Evolutionary conservation across 1,140 invertebrate species (phyloP).

Genomic region (Nilaparvata lugens): DNA sequence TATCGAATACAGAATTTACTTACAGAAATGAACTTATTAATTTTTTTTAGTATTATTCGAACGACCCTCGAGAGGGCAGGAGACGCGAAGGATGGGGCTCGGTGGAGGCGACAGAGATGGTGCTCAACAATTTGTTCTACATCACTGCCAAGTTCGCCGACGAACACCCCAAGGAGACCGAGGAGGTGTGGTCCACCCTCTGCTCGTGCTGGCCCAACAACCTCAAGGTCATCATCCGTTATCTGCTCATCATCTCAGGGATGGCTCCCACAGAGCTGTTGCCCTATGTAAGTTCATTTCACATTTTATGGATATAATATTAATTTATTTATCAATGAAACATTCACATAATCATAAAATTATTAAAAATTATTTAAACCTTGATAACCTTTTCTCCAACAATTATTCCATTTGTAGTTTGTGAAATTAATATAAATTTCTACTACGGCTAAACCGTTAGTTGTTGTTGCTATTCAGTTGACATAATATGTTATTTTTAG

Average conservation of each 20-base stretch:
- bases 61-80: slow-evolving; percentile 50
- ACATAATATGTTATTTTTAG: no score
- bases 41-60: slow-evolving; percentile 59
- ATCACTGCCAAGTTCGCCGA: slow-evolving; percentile 96
- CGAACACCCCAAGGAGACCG: slow-evolving; percentile 89
- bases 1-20: no score
- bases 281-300: slow-evolving; percentile 58
- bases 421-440: no score
- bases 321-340: no score
- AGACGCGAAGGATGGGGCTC: slow-evolving; percentile 91
- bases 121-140: slow-evolving; percentile 97
- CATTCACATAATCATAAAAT: no score
- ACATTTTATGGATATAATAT: no score
- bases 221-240: slow-evolving; percentile 93
- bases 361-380: no score
- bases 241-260: slow-evolving; percentile 91
- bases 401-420: no score
- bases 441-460: no score
- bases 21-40: no score
- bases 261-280: slow-evolving; percentile 90
- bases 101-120: slow-evolving; percentile 98
- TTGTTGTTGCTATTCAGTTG: no score
- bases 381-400: no score
- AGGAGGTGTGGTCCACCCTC: slow-evolving; percentile 90
- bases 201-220: slow-evolving; percentile 95